A percentile compares a stretch with the other conserved stretches of the same genome.
Evolutionary conservation across 2,797 vertebrate species (phyloP).

Genomic region (Aplochiton taeniatus): DNA sequence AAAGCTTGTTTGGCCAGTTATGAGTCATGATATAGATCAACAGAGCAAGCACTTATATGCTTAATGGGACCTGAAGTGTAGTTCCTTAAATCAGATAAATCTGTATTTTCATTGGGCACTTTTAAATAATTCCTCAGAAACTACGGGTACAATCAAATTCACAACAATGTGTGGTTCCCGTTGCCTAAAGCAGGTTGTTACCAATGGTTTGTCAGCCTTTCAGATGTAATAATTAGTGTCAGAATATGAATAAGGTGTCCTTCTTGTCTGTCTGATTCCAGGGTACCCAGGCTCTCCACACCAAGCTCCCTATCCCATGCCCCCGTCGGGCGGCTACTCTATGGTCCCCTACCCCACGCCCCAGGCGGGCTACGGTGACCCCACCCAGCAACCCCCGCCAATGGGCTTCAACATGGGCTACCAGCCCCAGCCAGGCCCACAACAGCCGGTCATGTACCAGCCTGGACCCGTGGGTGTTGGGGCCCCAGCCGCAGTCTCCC

Average conservation of each 20-base stretch:
- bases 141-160: no score
- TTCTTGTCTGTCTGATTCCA: constrained; percentile 24
- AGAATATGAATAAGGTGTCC: not conserved
- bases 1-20: constrained; percentile 36
- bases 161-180: no score
- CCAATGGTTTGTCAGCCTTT: no score
- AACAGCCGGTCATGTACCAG: constrained; percentile 71
- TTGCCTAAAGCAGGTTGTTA: no score
- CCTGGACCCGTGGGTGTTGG: constrained; percentile 53
- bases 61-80: not conserved
- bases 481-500: not conserved
- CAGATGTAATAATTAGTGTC: constrained; percentile 1
- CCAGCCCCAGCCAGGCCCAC: constrained; percentile 37
- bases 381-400: constrained; percentile 60
- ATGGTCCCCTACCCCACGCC: constrained; percentile 68
- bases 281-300: constrained; percentile 69
- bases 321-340: constrained; percentile 57
- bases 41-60: not conserved
- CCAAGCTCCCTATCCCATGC: constrained; percentile 70
- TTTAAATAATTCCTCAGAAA: no score
- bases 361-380: constrained; percentile 68
- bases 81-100: not conserved
- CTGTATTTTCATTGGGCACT: no score
- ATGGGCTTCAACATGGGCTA: constrained; percentile 75
- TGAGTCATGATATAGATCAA: not conserved